Conservation (phyloP, 2,888 invertebrate genomes). For the Endotricha flammealis region DNA sequence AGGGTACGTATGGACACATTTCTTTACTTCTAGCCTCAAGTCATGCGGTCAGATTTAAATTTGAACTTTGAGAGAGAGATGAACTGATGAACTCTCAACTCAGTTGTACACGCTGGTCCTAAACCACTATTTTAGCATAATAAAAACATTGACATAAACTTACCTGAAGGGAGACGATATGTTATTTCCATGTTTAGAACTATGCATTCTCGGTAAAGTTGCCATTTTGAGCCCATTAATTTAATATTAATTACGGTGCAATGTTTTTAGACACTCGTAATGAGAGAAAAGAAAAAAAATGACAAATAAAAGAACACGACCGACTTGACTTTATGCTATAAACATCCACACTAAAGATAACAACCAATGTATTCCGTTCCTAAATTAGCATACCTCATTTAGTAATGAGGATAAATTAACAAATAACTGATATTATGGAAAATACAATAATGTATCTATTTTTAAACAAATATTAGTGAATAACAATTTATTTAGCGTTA, state of each 20-base stretch:
- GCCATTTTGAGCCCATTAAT: constrained; percentile 56
- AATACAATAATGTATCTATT: not conserved
- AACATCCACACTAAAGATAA: constrained; percentile 31
- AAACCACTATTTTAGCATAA: too few relatives aligned
- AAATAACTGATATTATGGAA: not conserved
- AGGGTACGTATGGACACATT: too few relatives aligned
- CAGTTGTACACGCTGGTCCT: too few relatives aligned
- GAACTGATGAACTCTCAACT: too few relatives aligned
- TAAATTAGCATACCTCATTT: constrained; percentile 8
- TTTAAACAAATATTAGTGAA: constrained; percentile 33
- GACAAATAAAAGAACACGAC: constrained; percentile 20
- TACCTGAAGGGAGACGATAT: constrained; percentile 66
- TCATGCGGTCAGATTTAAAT: too few relatives aligned
- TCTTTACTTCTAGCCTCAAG: too few relatives aligned
- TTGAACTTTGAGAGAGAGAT: too few relatives aligned
- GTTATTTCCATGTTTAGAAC: constrained; percentile 52
- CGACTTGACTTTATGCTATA: constrained; percentile 28
- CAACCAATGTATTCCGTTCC: constrained; percentile 13
- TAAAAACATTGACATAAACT: too few relatives aligned
- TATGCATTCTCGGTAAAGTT: constrained; percentile 65
- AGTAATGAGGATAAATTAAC: constrained; percentile 2
- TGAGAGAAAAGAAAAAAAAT: constrained; percentile 18
- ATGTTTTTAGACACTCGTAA: constrained; percentile 18
- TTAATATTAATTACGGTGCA: constrained; percentile 23
- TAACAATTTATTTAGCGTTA: constrained; percentile 31